A percentile compares a stretch with the other conserved stretches of the same genome.
phyloP scores from a whole-genome alignment of 2,797 vertebrate genomes.

The Toxotes lorentzi region DNA sequence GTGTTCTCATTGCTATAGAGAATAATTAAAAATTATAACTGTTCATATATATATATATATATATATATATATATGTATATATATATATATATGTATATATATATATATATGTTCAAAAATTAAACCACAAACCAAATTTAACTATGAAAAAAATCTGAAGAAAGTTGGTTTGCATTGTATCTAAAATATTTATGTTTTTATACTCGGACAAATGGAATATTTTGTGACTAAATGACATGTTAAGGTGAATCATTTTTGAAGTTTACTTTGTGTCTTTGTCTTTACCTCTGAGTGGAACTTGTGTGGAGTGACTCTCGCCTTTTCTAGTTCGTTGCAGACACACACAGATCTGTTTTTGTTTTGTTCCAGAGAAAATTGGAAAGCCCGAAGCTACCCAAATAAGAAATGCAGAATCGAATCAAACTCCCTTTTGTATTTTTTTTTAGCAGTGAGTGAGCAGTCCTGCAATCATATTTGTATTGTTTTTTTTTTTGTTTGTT shows the following conservation, averaged over 20 bases:
- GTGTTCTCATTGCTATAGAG: no score
- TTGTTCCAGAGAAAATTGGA: conserved; percentile 50
- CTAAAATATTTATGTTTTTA: background rate
- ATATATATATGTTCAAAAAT: no score
- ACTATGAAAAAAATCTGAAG: background rate
- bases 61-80: no score
- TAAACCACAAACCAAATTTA: no score
- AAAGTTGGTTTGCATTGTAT: background rate
- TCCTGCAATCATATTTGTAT: conserved; percentile 62
- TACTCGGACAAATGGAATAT: background rate
- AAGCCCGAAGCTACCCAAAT: conserved; percentile 59
- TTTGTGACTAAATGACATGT: background rate
- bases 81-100: no score
- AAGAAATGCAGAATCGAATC: conserved; percentile 68
- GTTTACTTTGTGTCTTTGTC: conserved; percentile 12
- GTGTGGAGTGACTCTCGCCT: background rate
- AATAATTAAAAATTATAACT: no score
- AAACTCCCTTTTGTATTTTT: conserved; percentile 52
- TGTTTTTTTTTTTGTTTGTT: conserved; percentile 14
- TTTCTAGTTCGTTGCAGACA: conserved; percentile 11
- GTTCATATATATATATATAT: no score
- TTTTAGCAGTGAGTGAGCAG: conserved; percentile 45
- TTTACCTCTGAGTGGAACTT: background rate
- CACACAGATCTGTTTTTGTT: conserved; percentile 46
- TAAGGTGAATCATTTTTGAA: conserved; percentile 6